Percentiles rank a stretch among this genome's conserved stretches.
Conservation (phyloP, 2,888 invertebrate species). For the Spodoptera picta region DNA sequence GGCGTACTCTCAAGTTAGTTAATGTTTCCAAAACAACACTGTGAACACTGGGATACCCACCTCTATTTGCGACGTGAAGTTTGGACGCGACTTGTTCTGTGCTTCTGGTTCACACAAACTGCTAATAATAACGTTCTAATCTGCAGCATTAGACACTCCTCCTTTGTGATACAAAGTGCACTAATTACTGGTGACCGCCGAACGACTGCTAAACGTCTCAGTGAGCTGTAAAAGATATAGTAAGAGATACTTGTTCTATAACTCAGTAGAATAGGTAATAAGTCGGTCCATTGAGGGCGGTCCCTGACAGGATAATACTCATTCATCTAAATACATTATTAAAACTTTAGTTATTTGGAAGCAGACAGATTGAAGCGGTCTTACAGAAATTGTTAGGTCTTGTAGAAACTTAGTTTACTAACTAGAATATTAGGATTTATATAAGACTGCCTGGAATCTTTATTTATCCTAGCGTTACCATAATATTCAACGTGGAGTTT, state of each 20-base stretch:
- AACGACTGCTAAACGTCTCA: constrained; percentile 20
- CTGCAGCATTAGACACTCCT: constrained; percentile 37
- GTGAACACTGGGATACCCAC: constrained; percentile 73
- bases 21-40: constrained; percentile 84
- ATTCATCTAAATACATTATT: constrained; percentile 54
- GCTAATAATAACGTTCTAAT: constrained; percentile 63
- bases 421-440: constrained; percentile 25
- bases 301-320: constrained; percentile 53
- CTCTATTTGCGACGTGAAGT: constrained; percentile 73
- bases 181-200: constrained; percentile 38
- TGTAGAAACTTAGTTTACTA: constrained; percentile 37
- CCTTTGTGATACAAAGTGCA: constrained; percentile 31
- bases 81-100: constrained; percentile 66
- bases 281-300: constrained; percentile 31
- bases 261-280: constrained; percentile 21
- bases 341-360: constrained; percentile 54
- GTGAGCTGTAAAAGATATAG: constrained; percentile 34
- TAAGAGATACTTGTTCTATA: constrained; percentile 18
- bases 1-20: constrained; percentile 86
- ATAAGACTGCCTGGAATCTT: constrained; percentile 7
- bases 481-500: no score
- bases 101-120: constrained; percentile 54
- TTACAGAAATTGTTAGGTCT: constrained; percentile 38
- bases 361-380: constrained; percentile 39
- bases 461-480: no score